Base-by-base conservation (phyloP, 2,797 vertebrate species). In the Carapus acus region DNA sequence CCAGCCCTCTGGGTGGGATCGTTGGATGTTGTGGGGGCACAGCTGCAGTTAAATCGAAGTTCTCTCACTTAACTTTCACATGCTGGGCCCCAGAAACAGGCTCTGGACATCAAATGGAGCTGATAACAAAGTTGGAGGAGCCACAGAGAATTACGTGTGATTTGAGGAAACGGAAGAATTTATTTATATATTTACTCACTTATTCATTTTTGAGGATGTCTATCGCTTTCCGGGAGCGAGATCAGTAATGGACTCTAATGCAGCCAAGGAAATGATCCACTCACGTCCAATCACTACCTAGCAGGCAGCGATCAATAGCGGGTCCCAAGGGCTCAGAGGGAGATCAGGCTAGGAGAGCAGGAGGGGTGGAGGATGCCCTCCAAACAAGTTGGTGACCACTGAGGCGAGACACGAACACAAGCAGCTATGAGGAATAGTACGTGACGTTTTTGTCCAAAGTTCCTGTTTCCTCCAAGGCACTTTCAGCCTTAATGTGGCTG, bases 231-330 rank as follows among this genome's bases (percentile, higher is more conserved):
- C 75, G 76, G 79, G 79, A 77, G 71, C 68, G 9, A 58, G 64
- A 45, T 49, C 71, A 77, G 80, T 85, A 85, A 86, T 86, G 82
- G 77, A 77, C 78, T 74, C 81, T 84, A 84, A 84, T 84, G 83
- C 80, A 85, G 74, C 80, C 75, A 80, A 85, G 77, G 79, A 84
- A 84, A 84, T 82, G 53, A 83, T 79, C 81, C 81, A 82, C 85
- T 83, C 79, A 78, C 54, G 81, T 81, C 79, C 78, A 84, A 81
- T 80, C 81, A 80, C 63, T 82, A 84, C 80, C 81, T 82, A 80
- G 43, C 63, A 77, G 77, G 72, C 71, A 13, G 49, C 50, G 73
- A 83, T 85, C 82, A 71, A 85, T 86, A 78, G 2, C 71, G 58
- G 76, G 62, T 60, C 78, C 79, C 79, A 44, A 53, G 71, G 78